Evolutionary conservation across 2,888 invertebrate genomes (phyloP), one percentile per base, ranked within the genome.

Genomic region (Yponomeuta sedellus): DNA sequence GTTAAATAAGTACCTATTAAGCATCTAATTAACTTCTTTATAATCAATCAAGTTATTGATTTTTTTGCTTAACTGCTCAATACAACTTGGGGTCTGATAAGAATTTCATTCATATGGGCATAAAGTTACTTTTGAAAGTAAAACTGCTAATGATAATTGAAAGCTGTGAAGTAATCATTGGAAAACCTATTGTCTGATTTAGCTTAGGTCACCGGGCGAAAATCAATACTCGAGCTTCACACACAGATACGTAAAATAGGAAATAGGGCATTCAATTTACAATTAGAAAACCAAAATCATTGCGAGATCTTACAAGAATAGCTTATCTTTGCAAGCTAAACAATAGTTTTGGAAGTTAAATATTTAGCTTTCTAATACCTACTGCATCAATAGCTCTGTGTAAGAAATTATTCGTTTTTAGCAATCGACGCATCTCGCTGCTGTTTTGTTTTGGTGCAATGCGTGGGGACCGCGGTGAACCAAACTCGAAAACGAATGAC

Each of bases 401-500:
- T 52, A 16, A 61, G 64, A 59, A 67, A 52, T 64, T 34, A 64
- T 52, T 52, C 12, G 44, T 52, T 52, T 66, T 28, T 58, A 34
- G 57, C 22, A 66, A 69, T 68, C 78, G 81, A 80, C 79, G 83
- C 82, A 85, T 82, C 78, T 75, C 73, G 73, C 77, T 76, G 75
- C 71, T 81, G 81, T 81, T 84, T 85, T 84, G 83, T 86, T 85
- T 88, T 74, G 75, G 83, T 84, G 81, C 80, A 80, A 79, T 83
- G 82, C 80, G 80, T 79, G 77, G 80, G 79, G 77, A 74, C 75
- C 77, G 70, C 73, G 73, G 77, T 80, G 80, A 79, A 78, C 81
- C 81, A 83, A 80, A 79, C 80, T 81, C 76, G 79, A 86, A 88
- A 83, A 85, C 88, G 82, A 87, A 86, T 85, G 88, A 85, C 89